A percentile compares a stretch with the other conserved stretches of the same genome.
Conservation (phyloP, 2,113 vertebrate genomes). For the Arizona elegans region DNA sequence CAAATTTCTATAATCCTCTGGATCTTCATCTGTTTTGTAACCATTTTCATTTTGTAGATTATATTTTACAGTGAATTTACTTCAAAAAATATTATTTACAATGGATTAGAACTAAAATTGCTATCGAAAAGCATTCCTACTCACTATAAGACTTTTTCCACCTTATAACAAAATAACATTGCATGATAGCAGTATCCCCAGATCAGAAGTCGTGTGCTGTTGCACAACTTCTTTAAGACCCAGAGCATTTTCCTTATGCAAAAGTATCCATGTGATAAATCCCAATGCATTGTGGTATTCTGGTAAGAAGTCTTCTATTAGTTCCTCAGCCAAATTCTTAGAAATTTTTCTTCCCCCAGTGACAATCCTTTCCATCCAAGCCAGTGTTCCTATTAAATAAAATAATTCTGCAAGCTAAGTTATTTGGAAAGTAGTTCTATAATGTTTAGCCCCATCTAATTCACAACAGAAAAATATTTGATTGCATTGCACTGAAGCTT, state of each 20-base stretch:
- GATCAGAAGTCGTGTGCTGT: not conserved
- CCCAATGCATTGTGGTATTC: not conserved
- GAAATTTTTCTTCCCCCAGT: not conserved
- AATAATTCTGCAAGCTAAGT: constrained; percentile 12
- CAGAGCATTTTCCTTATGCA: not conserved
- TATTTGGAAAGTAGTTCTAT: constrained; percentile 24
- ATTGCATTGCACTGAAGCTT: not conserved
- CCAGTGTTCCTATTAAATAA: constrained; percentile 15
- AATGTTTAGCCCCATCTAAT: not conserved
- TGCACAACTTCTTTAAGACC: not conserved
- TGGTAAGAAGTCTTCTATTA: not conserved
- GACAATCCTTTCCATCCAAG: not conserved
- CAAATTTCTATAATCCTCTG: too few relatives aligned
- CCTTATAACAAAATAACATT: not conserved
- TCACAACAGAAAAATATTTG: not conserved
- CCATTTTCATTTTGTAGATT: not conserved
- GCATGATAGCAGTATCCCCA: not conserved
- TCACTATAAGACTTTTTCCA: not conserved
- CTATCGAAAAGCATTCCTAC: not conserved
- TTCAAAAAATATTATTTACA: not conserved
- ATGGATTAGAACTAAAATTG: not conserved
- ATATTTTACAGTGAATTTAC: not conserved
- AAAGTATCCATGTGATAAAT: not conserved
- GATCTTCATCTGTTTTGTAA: not conserved
- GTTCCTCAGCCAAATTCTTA: not conserved